phyloP scores from a whole-genome alignment of 2,797 vertebrate species.

The Chaunax sp. region DNA sequence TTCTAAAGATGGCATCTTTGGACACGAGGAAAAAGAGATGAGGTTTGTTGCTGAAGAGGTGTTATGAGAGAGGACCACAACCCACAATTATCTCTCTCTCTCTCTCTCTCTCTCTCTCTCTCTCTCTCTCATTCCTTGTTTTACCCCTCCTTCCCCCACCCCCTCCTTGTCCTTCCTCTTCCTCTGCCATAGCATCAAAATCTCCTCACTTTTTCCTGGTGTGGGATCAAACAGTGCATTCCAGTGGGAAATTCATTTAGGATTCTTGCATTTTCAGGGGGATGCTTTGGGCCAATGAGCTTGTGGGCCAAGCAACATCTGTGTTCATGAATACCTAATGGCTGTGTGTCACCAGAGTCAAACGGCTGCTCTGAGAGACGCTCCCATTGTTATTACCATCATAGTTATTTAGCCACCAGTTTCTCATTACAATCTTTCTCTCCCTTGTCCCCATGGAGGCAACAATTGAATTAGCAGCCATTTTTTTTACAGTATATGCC shows the following conservation, averaged over 20 bases:
- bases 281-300: constrained; percentile 68
- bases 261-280: constrained; percentile 68
- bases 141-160: background rate
- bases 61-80: constrained; percentile 48
- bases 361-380: constrained; percentile 63
- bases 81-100: too few relatives aligned
- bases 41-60: constrained; percentile 52
- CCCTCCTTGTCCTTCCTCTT: background rate
- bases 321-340: constrained; percentile 82
- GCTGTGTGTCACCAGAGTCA: constrained; percentile 78
- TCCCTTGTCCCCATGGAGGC: constrained; percentile 43
- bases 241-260: constrained; percentile 76
- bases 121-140: constrained; percentile 5
- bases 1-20: constrained; percentile 67
- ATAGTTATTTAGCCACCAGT: constrained; percentile 69
- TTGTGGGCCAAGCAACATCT: constrained; percentile 75
- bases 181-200: constrained; percentile 58
- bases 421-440: constrained; percentile 72
- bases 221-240: constrained; percentile 66
- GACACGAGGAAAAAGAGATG: constrained; percentile 51
- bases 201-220: constrained; percentile 72
- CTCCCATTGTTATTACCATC: constrained; percentile 72
- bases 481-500: constrained; percentile 45
- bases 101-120: constrained; percentile 18
- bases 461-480: constrained; percentile 69